phyloP scores from a whole-genome alignment of 2,113 vertebrate genomes.

The Rhegmatorhina hoffmannsi region DNA sequence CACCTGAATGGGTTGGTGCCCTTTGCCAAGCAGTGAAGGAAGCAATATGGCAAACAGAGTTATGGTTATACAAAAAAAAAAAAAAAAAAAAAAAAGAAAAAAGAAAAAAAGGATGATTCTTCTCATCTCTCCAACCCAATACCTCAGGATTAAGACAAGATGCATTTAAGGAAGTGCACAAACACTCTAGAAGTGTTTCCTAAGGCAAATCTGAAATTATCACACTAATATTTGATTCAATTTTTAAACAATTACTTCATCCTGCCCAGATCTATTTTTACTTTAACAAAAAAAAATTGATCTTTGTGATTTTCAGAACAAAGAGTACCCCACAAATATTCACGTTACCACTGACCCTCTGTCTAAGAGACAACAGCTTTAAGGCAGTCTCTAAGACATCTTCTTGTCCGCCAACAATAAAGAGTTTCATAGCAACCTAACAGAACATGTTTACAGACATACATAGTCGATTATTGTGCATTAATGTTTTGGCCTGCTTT shows the following conservation, averaged over 20 bases:
- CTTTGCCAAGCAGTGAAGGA: conserved; percentile 43
- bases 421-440: conserved; percentile 61
- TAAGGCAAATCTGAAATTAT: conserved; percentile 35
- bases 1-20: conserved; percentile 60
- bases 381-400: neutral
- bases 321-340: neutral
- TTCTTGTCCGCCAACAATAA: neutral
- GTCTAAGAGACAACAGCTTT: neutral
- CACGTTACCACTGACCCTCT: neutral
- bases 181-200: neutral
- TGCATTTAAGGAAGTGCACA: conserved; percentile 14
- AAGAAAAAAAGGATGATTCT: neutral
- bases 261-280: neutral
- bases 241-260: conserved; percentile 7
- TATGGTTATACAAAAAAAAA: neutral
- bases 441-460: conserved; percentile 49
- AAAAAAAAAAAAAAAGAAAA: neutral
- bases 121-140: neutral
- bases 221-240: neutral
- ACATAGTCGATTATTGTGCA: conserved; percentile 16
- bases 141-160: conserved; percentile 7
- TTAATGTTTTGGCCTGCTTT: conserved; percentile 34
- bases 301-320: neutral
- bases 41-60: neutral
- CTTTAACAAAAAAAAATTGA: neutral